Evolutionary conservation across 1,140 invertebrate genomes (phyloP), one percentile per base, ranked within the genome.

Genomic region (Ectropis grisescens): DNA sequence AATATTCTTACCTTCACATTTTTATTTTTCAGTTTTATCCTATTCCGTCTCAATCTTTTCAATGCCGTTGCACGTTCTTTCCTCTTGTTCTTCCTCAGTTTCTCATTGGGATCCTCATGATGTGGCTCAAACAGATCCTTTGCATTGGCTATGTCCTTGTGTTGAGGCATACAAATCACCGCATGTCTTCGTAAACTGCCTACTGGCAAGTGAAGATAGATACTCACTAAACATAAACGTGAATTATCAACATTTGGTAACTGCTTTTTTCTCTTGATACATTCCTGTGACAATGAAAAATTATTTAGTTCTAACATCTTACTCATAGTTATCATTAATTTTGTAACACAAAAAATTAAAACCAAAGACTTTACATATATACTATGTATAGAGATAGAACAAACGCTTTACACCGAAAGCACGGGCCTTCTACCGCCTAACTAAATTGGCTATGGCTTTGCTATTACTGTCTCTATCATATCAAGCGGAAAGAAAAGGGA

Each of bases 121-220:
- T 82, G 40, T 13, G 84, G 83, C 66, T 93, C 89, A 1, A 39
- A 68, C 37, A 62, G 49, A 47, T 68, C 85, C 41, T 59, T 84
- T 29, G 59, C 83, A 40, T 23, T 48, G 46, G 19, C 46, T 31
- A 54, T 42, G 62, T 94, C 91, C 26, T 61, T 61, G 2, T 41
- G 2, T 19, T 69, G 75, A 31, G 91, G 91, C 40, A 89, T 38
- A 62, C 87, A 91, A 51, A 91, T 91, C 15, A 88, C 48, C 1
- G 88, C 83, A 71, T 88, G 87, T 33, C 46, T 49, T 33, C 53
- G 60, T 34, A 81, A 27, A 50, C 36, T 53, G 11, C 71, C 71
- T 41, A 59, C 72, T 11, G 40, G 26, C 28, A 75, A 41, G 43
- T 65, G 56, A 33, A 79, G 11, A 34, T 66, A 62, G 16, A 79